Conservation (phyloP, 2,113 vertebrate species). For the Corythaixoides concolor region DNA sequence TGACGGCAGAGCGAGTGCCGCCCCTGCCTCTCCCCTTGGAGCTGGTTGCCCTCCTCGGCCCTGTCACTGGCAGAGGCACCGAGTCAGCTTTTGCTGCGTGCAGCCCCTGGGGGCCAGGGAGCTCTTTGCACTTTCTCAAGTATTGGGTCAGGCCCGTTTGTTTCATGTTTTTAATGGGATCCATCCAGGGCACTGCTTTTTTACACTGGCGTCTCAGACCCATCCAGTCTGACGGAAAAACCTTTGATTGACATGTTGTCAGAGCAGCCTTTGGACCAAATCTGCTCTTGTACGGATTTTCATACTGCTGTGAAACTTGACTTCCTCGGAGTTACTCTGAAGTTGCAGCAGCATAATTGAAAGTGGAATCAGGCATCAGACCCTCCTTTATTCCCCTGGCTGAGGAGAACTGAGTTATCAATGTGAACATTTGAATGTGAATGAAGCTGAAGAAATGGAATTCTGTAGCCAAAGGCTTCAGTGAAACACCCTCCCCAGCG, state of each 20-base stretch:
- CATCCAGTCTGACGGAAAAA: not conserved
- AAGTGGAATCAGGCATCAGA: conserved; percentile 27
- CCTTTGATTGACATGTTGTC: not conserved
- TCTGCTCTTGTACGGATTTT: not conserved
- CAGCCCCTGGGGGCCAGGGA: fast-evolving
- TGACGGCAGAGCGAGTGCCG: fast-evolving
- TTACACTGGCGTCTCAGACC: not conserved
- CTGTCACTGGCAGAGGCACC: not conserved
- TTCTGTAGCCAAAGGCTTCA: conserved; percentile 47
- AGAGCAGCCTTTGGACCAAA: not conserved
- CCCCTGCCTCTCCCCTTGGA: not conserved
- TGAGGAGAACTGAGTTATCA: conserved; percentile 44
- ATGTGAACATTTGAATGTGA: conserved; percentile 57
- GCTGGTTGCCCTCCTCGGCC: not conserved
- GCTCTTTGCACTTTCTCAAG: not conserved
- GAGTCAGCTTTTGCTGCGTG: fast-evolving
- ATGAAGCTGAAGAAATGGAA: conserved; percentile 52
- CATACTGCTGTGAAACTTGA: not conserved
- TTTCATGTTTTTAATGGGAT: not conserved
- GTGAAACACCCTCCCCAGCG: not conserved
- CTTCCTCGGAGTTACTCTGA: not conserved
- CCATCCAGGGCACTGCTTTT: not conserved
- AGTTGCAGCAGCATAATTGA: not conserved
- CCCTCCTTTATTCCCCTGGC: conserved; percentile 3
- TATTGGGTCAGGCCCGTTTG: not conserved